These are phyloP conservation scores for Pedicia rivosa DNA, from an alignment of 2,888 invertebrate species.

Conservation along the genomic window DNA sequence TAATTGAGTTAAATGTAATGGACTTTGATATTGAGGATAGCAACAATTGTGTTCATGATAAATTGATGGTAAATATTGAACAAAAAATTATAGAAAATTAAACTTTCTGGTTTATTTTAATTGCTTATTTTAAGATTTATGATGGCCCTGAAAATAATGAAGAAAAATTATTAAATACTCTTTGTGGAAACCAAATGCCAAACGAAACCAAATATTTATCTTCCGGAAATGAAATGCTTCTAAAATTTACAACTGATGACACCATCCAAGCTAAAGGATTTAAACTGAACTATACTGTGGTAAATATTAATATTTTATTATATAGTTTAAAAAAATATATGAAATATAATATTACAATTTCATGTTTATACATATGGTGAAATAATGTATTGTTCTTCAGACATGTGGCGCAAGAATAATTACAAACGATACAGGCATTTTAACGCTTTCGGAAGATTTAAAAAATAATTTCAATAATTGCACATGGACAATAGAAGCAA, in stretches of 20 bases:
- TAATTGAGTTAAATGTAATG: slow-evolving; percentile 48
- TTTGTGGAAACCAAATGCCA: slow-evolving; percentile 39
- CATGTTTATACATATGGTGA: not conserved
- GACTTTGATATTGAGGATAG: slow-evolving; percentile 43
- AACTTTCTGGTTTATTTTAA: too few relatives aligned
- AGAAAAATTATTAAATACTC: slow-evolving; percentile 34
- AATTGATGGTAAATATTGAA: slow-evolving; percentile 22
- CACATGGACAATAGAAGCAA: slow-evolving; percentile 51
- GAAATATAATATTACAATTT: slow-evolving; percentile 5
- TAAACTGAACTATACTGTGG: slow-evolving; percentile 45
- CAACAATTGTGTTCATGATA: not conserved
- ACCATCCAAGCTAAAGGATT: slow-evolving; percentile 57
- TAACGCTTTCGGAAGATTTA: slow-evolving; percentile 26
- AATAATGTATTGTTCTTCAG: slow-evolving; percentile 20
- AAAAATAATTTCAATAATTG: slow-evolving; percentile 38
- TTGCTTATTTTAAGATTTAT: slow-evolving; percentile 23
- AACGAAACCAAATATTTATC: slow-evolving; percentile 33
- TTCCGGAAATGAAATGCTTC: slow-evolving; percentile 41
- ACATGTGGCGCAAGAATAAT: slow-evolving; percentile 53
- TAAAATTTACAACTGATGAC: slow-evolving; percentile 47
- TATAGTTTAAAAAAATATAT: too few relatives aligned
- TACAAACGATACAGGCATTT: slow-evolving; percentile 38
- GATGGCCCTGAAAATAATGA: slow-evolving; percentile 20
- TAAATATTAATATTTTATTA: slow-evolving; percentile 20
- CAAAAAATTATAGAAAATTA: slow-evolving; percentile 17